A percentile compares a stretch with the other conserved stretches of the same genome.
Conservation (phyloP, 2,888 invertebrate species). For the Drosophila ustulata region DNA sequence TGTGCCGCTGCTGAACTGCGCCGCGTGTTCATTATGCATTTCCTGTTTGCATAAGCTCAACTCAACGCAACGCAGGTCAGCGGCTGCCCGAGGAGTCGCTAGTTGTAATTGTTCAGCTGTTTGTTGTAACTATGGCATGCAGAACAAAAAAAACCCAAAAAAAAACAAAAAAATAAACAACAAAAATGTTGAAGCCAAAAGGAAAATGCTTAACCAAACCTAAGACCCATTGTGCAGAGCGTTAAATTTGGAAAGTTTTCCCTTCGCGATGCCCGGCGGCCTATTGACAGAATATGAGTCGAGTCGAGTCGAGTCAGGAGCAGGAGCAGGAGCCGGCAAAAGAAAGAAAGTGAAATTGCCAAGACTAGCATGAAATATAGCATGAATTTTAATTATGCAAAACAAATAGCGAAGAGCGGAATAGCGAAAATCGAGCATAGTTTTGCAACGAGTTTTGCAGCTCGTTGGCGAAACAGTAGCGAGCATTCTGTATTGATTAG, state of each 20-base stretch:
- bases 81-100: slow-evolving; percentile 49
- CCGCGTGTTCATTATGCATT: slow-evolving; percentile 77
- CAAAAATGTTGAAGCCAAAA: slow-evolving; percentile 2
- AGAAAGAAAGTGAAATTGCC: slow-evolving; percentile 64
- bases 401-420: slow-evolving; percentile 43
- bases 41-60: slow-evolving; percentile 75
- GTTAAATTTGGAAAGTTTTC: slow-evolving; percentile 79
- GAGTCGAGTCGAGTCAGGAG: slow-evolving; percentile 8
- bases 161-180: background rate
- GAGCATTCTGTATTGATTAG: background rate
- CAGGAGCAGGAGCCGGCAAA: background rate
- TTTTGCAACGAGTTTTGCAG: slow-evolving; percentile 1
- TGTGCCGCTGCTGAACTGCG: slow-evolving; percentile 50
- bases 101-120: slow-evolving; percentile 73
- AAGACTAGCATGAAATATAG: slow-evolving; percentile 57
- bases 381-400: slow-evolving; percentile 70
- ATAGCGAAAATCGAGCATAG: slow-evolving; percentile 7
- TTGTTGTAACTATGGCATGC: slow-evolving; percentile 49
- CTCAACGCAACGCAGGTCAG: slow-evolving; percentile 27
- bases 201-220: slow-evolving; percentile 23
- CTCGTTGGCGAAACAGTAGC: background rate
- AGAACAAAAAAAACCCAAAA: background rate
- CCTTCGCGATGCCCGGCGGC: slow-evolving; percentile 48
- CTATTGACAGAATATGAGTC: slow-evolving; percentile 69
- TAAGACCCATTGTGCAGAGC: slow-evolving; percentile 68